Evolutionary conservation across 1,140 invertebrate genomes (phyloP).

Genomic region (Orius laevigatus): DNA sequence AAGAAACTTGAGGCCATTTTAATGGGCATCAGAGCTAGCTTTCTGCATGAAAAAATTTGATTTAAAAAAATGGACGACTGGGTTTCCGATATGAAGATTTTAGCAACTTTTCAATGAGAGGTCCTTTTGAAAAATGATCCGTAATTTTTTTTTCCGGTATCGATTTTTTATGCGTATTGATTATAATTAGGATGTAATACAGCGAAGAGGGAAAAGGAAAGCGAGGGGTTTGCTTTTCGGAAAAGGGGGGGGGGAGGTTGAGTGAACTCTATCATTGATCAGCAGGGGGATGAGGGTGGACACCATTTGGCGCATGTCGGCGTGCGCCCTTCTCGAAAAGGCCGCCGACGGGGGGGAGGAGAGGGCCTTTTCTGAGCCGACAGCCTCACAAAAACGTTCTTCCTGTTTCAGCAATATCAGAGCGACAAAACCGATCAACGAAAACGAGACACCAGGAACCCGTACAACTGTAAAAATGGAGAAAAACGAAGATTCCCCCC

Average conservation of each 20-base stretch:
- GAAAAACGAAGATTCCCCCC: too few species aligned
- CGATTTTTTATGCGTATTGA: constrained; percentile 4
- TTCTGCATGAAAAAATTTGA: too few species aligned
- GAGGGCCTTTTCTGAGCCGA: not conserved
- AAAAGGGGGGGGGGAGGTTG: constrained; percentile 4
- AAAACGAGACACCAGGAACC: constrained; percentile 28
- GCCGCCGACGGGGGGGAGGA: constrained; percentile 7
- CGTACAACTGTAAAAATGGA: constrained; percentile 28
- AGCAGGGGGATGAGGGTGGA: constrained; percentile 1
- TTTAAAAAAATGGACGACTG: not conserved
- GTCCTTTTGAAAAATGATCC: not conserved
- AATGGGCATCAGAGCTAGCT: too few species aligned
- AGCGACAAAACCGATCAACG: constrained; percentile 19
- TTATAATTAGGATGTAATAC: not conserved
- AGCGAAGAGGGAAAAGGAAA: not conserved
- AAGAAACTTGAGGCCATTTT: too few species aligned
- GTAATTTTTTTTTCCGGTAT: not conserved
- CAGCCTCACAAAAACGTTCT: constrained; percentile 9
- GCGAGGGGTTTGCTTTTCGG: not conserved
- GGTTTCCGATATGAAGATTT: not conserved
- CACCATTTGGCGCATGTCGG: not conserved
- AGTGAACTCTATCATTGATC: constrained; percentile 12
- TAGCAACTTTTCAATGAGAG: not conserved
- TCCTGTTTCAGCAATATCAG: constrained; percentile 22
- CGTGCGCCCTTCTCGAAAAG: constrained; percentile 6